A percentile compares a stretch with the other conserved stretches of the same genome.
Evolutionary conservation across 2,888 invertebrate genomes (phyloP).

Genomic region (Sipha maydis): DNA sequence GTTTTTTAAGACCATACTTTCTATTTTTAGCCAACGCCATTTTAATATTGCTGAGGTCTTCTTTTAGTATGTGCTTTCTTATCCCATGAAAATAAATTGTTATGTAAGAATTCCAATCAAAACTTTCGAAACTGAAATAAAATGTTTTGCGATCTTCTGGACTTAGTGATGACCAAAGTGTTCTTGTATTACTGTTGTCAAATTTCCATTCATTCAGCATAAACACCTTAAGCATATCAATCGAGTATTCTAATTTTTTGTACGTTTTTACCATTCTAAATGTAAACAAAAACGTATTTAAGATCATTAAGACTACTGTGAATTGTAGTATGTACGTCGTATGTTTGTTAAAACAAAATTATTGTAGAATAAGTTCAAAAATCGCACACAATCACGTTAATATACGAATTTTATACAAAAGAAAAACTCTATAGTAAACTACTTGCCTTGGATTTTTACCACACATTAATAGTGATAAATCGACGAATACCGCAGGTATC

Average conservation of each 20-base stretch:
- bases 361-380: too few relatives aligned
- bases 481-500: background rate
- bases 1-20: background rate
- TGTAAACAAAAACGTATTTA: background rate
- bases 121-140: background rate
- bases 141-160: constrained; percentile 4
- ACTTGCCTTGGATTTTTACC: background rate
- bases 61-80: background rate
- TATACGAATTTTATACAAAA: too few relatives aligned
- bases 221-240: background rate
- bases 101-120: background rate
- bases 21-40: background rate
- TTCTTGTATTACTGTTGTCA: background rate
- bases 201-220: background rate
- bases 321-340: too few relatives aligned
- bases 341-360: too few relatives aligned
- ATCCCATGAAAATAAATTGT: background rate
- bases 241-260: background rate
- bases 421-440: too few relatives aligned
- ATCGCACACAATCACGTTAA: too few relatives aligned
- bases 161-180: background rate
- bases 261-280: background rate
- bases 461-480: background rate
- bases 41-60: background rate
- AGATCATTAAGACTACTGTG: background rate